phyloP scores from a whole-genome alignment of 2,113 vertebrate species.

The Apeltes quadracus region DNA sequence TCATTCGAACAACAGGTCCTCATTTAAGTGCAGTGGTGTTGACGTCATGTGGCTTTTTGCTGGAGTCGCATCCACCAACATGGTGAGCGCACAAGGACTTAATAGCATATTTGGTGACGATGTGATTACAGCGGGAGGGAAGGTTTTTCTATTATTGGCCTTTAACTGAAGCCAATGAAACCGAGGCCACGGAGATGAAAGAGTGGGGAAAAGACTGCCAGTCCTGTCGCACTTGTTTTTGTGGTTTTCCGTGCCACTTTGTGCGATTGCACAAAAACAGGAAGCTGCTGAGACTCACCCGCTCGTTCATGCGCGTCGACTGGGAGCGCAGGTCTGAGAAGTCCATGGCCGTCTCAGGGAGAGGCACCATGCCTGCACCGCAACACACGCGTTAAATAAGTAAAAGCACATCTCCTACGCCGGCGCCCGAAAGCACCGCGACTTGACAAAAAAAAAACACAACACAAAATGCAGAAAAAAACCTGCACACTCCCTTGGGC shows the following conservation, averaged over 20 bases:
- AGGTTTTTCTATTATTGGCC: neutral
- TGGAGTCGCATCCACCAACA: too few relatives aligned
- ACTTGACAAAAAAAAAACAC: neutral
- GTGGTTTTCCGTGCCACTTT: too few relatives aligned
- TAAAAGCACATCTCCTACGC: neutral
- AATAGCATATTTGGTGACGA: constrained; percentile 16
- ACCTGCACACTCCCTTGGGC: neutral
- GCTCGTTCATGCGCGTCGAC: constrained; percentile 86
- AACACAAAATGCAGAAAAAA: too few relatives aligned
- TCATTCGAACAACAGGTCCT: too few relatives aligned
- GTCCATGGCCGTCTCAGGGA: constrained; percentile 84
- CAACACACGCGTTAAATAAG: neutral
- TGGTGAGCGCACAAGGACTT: neutral
- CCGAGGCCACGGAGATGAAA: too few relatives aligned
- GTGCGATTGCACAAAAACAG: too few relatives aligned
- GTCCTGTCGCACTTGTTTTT: too few relatives aligned
- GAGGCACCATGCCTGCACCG: constrained; percentile 81
- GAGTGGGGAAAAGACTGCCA: too few relatives aligned
- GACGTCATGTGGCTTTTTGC: too few relatives aligned
- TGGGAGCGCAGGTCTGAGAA: constrained; percentile 88
- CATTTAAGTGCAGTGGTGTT: too few relatives aligned
- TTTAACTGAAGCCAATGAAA: neutral
- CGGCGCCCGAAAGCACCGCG: neutral
- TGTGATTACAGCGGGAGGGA: neutral
- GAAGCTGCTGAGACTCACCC: constrained; percentile 69